phyloP scores from a whole-genome alignment of 2,797 vertebrate species.

The Schizopygopsis pylzovi region DNA sequence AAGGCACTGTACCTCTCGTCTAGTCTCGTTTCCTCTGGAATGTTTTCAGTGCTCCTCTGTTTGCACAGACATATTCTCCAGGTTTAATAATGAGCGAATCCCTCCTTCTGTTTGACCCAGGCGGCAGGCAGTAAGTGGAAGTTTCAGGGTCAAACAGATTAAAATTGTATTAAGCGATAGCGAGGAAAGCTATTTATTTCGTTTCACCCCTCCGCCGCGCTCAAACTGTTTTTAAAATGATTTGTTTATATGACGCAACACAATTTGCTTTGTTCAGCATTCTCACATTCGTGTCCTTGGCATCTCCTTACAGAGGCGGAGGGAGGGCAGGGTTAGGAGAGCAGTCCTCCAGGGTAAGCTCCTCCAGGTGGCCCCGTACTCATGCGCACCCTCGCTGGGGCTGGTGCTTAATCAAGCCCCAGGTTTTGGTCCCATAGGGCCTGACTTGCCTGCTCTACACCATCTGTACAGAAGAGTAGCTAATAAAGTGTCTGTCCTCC shows the following conservation, averaged over 20 bases:
- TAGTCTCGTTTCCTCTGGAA: background rate
- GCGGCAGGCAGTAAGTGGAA: conserved; percentile 21
- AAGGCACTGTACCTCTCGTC: background rate
- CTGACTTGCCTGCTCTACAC: conserved; percentile 64
- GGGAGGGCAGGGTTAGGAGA: conserved; percentile 43
- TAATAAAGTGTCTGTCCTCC: conserved; percentile 72
- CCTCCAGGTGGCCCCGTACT: conserved; percentile 63
- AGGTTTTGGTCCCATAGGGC: conserved; percentile 69
- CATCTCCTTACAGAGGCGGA: conserved; percentile 29
- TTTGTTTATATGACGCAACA: conserved; percentile 19
- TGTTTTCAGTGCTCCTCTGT: conserved; percentile 2
- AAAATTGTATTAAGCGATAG: conserved; percentile 41
- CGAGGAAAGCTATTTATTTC: conserved; percentile 18
- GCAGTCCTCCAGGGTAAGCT: conserved; percentile 51
- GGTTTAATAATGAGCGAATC: conserved; percentile 8
- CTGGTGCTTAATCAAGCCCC: conserved; percentile 75
- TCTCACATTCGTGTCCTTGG: conserved; percentile 30
- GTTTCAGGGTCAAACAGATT: conserved; percentile 48
- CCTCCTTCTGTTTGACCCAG: conserved; percentile 31
- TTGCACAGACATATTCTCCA: conserved; percentile 11
- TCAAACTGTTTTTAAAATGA: conserved; percentile 17
- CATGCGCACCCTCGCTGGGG: conserved; percentile 60
- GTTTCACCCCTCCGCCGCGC: conserved; percentile 2
- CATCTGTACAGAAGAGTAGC: conserved; percentile 67
- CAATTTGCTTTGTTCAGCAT: conserved; percentile 28